Evolutionary conservation across 2,888 invertebrate species (phyloP), one percentile per base, ranked within the genome.

Genomic region (Phortica okadai): DNA sequence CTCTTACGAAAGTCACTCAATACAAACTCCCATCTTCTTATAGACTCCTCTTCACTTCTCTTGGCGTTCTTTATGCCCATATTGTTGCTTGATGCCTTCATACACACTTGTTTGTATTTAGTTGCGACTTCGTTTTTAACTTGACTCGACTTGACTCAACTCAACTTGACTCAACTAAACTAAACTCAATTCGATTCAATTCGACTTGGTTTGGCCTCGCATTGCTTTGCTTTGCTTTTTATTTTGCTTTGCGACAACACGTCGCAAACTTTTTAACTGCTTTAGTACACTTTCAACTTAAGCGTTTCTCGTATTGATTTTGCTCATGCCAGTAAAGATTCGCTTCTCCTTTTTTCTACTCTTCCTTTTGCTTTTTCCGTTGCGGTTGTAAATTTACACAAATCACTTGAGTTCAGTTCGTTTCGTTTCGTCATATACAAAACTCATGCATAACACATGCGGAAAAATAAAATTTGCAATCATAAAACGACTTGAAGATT

Each of bases 221-320:
- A 4, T 33, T 33, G 33, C 33, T 33, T 33, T 33, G 33, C 33
- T 33, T n/a, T 21, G 25, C 25, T 42, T 16, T 62, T 62, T 56
- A 33, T 64, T 16, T 64, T 67, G n/a, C 42, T 67, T 11, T 21
- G 8, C 69, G 33, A 33, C 67, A 25, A 45, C 69, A 72, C 70
- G 54, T 56, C 25, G 70, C 21, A 72, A 72, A 72, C 54, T 72
- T 72, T 69, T 56, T 72, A 72, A 72, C 54, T 72, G 56, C 56
- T 72, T 54, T 72, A 54, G 41, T 54, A 72, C 70, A 56, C 25
- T 72, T 72, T 54, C 56, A 54, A 41, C 56, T 72, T 72, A 72
- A 72, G 70, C 70, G 70, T 72, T 72, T 72, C 56, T 72, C 70
- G 33, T 72, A 72, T 72, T 72, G 70, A 72, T 72, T 72, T 72